These are phyloP conservation scores for Parotia lawesii DNA, from an alignment of 2,113 vertebrate genomes.

Conservation along the genomic window DNA sequence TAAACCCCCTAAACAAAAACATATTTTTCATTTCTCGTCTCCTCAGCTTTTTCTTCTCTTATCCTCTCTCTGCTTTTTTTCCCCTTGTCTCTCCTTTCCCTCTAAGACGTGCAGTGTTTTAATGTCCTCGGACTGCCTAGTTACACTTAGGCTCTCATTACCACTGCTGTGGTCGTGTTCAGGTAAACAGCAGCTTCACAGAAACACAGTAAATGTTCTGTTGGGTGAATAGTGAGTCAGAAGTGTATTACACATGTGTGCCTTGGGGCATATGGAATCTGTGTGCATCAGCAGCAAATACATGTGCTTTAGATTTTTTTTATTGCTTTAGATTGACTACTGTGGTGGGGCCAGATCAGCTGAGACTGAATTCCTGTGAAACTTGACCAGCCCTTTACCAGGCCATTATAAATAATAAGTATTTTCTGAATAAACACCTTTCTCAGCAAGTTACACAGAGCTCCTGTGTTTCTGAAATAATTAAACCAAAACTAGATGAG, in stretches of 20 bases:
- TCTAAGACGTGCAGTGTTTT: neutral
- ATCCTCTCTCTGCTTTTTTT: accelerated
- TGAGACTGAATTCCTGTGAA: neutral
- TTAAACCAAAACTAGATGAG: neutral
- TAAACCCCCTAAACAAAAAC: accelerated
- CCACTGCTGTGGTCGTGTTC: neutral
- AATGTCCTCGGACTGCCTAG: neutral
- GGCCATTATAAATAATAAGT: neutral
- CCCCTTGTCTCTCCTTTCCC: neutral
- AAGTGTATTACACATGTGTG: accelerated
- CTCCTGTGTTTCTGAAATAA: neutral
- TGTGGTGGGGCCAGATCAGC: accelerated
- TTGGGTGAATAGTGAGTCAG: neutral
- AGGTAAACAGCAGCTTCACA: neutral
- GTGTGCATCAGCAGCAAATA: accelerated
- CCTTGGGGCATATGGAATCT: accelerated
- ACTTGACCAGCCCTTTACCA: neutral
- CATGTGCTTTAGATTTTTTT: neutral
- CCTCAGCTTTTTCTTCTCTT: neutral
- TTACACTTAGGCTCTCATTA: accelerated
- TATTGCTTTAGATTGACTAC: neutral
- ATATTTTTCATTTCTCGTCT: neutral
- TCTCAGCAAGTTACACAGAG: neutral
- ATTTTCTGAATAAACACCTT: neutral
- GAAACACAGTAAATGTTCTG: accelerated